Evolutionary conservation across 2,888 invertebrate genomes (phyloP).

Genomic region (Lasioglossum morio): DNA sequence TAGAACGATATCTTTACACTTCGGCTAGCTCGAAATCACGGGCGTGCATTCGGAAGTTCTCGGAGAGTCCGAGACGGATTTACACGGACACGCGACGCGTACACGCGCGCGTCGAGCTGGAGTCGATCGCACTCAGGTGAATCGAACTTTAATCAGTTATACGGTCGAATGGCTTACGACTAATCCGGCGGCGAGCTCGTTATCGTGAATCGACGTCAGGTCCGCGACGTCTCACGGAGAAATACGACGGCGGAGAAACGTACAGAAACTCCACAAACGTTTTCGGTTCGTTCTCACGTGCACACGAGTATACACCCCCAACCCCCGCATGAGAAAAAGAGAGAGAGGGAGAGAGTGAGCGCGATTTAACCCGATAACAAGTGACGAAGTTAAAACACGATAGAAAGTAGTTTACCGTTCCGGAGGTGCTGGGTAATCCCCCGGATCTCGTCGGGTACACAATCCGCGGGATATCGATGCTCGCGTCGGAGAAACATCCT

Average conservation of each 20-base stretch:
- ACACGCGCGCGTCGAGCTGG: background rate
- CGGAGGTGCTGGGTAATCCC: constrained; percentile 21
- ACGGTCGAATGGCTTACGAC: constrained; percentile 40
- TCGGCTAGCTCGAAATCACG: constrained; percentile 9
- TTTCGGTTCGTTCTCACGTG: constrained; percentile 23
- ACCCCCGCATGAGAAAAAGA: fast-evolving
- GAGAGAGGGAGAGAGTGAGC: background rate
- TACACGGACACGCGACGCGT: constrained; percentile 24
- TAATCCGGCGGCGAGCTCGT: constrained; percentile 30
- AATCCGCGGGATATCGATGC: constrained; percentile 27
- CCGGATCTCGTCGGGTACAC: constrained; percentile 19
- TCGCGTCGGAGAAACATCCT: background rate
- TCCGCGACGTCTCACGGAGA: constrained; percentile 27
- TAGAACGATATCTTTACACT: constrained; percentile 24
- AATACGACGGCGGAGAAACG: constrained; percentile 19
- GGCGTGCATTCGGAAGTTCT: constrained; percentile 17
- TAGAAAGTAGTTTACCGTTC: constrained; percentile 26
- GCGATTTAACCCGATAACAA: constrained; percentile 21
- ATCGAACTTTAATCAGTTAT: constrained; percentile 56
- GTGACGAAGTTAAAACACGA: constrained; percentile 32
- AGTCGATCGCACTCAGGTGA: constrained; percentile 27
- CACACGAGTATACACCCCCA: background rate
- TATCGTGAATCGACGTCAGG: constrained; percentile 40
- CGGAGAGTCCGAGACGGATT: constrained; percentile 1
- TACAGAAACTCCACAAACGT: background rate